Evolutionary conservation across 2,113 vertebrate genomes (phyloP), one percentile per base, ranked within the genome.

Genomic region (Centropus unirufus): DNA sequence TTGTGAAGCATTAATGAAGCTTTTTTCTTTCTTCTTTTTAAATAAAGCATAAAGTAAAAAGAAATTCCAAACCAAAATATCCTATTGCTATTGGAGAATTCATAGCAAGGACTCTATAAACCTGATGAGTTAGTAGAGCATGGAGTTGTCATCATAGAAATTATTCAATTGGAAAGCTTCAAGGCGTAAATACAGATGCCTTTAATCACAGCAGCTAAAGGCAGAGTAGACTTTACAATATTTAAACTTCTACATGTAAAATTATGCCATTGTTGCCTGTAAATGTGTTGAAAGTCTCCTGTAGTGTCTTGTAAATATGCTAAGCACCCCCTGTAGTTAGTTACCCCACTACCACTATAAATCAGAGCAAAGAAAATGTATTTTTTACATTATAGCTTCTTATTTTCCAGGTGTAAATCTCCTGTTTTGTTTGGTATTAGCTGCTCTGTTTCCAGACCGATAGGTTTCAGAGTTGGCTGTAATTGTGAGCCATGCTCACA

Each of bases 241-340:
- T 96, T 95, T 95, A 96, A 95, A 95, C 52, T 93, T 93, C 79
- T 75, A 62, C 73, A 75, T 92, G 75, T 87, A 90, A 94, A 97
- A 92, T 82, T 39, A 76, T 96, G 79, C 73, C 52, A 66, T 22
- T 91, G 76, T 91, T 95, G 69, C 93, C 90, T 95, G 90, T 96
- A 96, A 96, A 95, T 96, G 96, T 91, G 94, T 90, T 97, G 93
- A 97, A 93, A 84, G 27, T 66, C 76, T 96, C 94, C 95, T 95
- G 93, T 80, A 90, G 89, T 19, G 67, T 82, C 93, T 91, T 91
- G 93, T 96, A 97, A 97, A 95, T 97, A 96, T 95, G 90, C 81
- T 95, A 92, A 97, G 75, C 79, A 94, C 70, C 88, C 69, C 93
- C 95, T 94, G 87, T 94, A 92, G 94, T 88, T 92, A 88, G 66